Percentiles rank a stretch among this genome's conserved stretches.
These are phyloP conservation scores for Distichodus sexfasciatus DNA, from an alignment of 2,797 vertebrate genomes.

Conservation along the genomic window DNA sequence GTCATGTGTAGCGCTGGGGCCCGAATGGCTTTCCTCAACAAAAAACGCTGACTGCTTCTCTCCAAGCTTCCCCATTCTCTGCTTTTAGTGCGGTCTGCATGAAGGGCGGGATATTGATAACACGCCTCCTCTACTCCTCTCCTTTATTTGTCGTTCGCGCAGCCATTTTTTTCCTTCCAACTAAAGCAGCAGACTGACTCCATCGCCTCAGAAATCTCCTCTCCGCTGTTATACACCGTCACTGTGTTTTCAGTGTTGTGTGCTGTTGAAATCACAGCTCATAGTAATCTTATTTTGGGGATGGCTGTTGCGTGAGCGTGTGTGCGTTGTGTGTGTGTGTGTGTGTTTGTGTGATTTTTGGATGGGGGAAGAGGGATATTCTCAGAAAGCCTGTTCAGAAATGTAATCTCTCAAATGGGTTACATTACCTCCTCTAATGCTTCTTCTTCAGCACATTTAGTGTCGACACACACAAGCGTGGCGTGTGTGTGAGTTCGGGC, in stretches of 20 bases:
- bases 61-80: conserved; percentile 55
- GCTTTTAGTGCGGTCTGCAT: conserved; percentile 68
- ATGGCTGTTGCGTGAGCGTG: conserved; percentile 1
- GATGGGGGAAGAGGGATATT: conserved; percentile 1
- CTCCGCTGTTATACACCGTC: conserved; percentile 27
- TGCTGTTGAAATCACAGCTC: conserved; percentile 59
- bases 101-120: conserved; percentile 66
- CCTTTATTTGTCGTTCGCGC: conserved; percentile 45
- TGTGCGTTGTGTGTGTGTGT: not conserved
- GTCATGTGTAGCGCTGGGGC: conserved; percentile 70
- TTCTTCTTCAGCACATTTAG: conserved; percentile 39
- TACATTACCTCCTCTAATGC: conserved; percentile 68
- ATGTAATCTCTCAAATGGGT: conserved; percentile 71
- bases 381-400: conserved; percentile 61
- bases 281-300: conserved; percentile 63
- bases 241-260: conserved; percentile 63
- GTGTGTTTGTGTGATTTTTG: not conserved
- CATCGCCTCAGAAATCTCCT: conserved; percentile 23
- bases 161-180: conserved; percentile 48
- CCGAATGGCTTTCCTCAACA: conserved; percentile 62
- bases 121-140: conserved; percentile 57
- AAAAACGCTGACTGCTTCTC: conserved; percentile 69
- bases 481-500: conserved; percentile 13
- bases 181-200: conserved; percentile 42
- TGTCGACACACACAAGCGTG: conserved; percentile 15